phyloP scores from a whole-genome alignment of 1,140 invertebrate species.

The Lepidostoma basale region DNA sequence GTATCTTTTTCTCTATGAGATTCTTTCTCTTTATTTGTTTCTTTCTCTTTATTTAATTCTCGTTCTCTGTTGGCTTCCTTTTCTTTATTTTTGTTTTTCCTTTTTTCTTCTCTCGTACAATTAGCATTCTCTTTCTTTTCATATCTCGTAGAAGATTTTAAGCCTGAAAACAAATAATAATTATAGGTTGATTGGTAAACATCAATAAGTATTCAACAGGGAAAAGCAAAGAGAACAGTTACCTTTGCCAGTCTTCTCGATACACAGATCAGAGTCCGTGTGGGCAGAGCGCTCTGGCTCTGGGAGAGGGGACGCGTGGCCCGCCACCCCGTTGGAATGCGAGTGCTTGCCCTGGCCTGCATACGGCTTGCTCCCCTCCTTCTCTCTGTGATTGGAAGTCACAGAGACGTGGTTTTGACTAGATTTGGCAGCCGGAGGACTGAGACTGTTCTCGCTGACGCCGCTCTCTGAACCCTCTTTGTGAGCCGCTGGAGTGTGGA shows the following conservation, averaged over 20 bases:
- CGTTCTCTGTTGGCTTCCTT: constrained; percentile 51
- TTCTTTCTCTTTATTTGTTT: constrained; percentile 52
- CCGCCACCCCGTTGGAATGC: constrained; percentile 50
- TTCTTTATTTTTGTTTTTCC: constrained; percentile 61
- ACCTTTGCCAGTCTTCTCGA: constrained; percentile 28
- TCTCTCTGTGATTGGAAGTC: constrained; percentile 30
- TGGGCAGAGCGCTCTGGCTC: not conserved
- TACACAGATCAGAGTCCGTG: constrained; percentile 42
- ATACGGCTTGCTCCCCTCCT: constrained; percentile 39
- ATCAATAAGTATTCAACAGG: not conserved
- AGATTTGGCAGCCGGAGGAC: constrained; percentile 48
- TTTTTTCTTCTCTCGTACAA: constrained; percentile 66
- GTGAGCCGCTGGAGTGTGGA: constrained; percentile 48
- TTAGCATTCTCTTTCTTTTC: constrained; percentile 62
- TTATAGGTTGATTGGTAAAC: not conserved
- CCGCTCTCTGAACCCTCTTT: constrained; percentile 34
- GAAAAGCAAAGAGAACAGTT: not conserved
- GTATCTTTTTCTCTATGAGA: constrained; percentile 35
- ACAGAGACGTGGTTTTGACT: constrained; percentile 47
- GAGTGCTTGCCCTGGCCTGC: constrained; percentile 48
- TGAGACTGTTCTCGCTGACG: constrained; percentile 45
- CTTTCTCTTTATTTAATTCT: constrained; percentile 17
- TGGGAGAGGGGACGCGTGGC: constrained; percentile 20
- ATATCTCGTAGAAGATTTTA: constrained; percentile 51
- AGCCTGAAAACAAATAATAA: constrained; percentile 20